Percentiles rank a stretch among this genome's conserved stretches.
Evolutionary conservation across 2,113 vertebrate genomes (phyloP).

Genomic region (Triplophysa rosa): DNA sequence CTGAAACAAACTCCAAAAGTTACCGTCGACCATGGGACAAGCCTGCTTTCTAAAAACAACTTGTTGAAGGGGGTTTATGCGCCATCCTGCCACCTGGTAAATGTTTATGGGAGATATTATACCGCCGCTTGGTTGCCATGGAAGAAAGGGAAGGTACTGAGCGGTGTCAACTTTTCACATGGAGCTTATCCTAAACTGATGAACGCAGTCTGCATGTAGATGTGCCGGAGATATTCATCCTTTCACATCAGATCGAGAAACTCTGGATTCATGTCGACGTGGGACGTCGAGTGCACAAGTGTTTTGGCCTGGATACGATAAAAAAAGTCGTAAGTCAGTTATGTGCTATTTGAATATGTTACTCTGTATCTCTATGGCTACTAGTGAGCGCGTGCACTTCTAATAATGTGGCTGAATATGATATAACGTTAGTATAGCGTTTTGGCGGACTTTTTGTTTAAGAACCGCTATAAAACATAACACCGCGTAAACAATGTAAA

Average conservation of each 20-base stretch:
- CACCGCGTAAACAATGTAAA: background rate
- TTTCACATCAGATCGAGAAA: background rate
- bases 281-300: background rate
- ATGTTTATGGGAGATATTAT: conserved; percentile 30
- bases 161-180: background rate
- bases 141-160: conserved; percentile 34
- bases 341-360: background rate
- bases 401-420: background rate
- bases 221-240: background rate
- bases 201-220: conserved; percentile 19
- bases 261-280: background rate
- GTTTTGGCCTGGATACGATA: background rate
- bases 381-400: background rate
- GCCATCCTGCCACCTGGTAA: conserved; percentile 8
- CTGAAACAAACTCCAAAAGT: background rate
- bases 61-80: background rate
- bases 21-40: background rate
- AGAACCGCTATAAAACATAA: background rate
- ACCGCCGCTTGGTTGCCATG: conserved; percentile 53
- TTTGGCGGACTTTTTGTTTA: background rate
- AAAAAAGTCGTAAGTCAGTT: background rate
- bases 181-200: background rate
- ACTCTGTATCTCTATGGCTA: background rate
- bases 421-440: background rate
- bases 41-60: conserved; percentile 7